These are phyloP conservation scores for Polydrusus cervinus DNA, from an alignment of 2,888 invertebrate genomes.

Conservation along the genomic window DNA sequence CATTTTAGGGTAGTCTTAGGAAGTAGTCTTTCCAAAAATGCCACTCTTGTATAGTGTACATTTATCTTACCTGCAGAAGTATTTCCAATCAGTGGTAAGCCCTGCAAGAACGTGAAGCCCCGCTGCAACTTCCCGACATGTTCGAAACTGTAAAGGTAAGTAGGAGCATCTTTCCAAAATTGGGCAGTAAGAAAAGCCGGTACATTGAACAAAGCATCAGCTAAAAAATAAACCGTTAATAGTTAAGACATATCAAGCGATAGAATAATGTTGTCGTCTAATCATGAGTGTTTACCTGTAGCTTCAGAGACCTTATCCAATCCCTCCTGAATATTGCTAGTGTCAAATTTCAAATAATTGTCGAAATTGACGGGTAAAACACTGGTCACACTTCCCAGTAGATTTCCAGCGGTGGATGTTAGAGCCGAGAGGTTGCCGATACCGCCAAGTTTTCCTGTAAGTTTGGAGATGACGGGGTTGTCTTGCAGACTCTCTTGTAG, in stretches of 20 bases:
- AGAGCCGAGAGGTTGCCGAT: slow-evolving; percentile 45
- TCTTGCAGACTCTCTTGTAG: slow-evolving; percentile 69
- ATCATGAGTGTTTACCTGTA: slow-evolving; percentile 67
- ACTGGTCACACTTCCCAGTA: slow-evolving; percentile 39
- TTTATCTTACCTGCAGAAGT: slow-evolving; percentile 19
- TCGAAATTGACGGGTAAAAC: slow-evolving; percentile 62
- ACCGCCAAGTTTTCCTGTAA: slow-evolving; percentile 40
- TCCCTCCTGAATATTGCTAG: slow-evolving; percentile 69
- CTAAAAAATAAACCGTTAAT: slow-evolving; percentile 70
- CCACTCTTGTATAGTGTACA: no score
- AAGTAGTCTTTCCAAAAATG: not conserved
- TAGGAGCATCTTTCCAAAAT: slow-evolving; percentile 78
- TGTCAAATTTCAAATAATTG: slow-evolving; percentile 65
- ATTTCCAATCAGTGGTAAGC: slow-evolving; percentile 77
- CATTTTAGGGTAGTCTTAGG: no score
- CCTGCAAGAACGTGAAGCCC: slow-evolving; percentile 79
- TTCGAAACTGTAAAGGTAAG: slow-evolving; percentile 85
- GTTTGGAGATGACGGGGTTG: slow-evolving; percentile 64
- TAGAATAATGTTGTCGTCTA: no score
- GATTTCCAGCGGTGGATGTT: slow-evolving; percentile 40
- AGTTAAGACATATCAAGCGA: no score
- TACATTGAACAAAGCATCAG: slow-evolving; percentile 84
- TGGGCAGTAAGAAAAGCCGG: slow-evolving; percentile 83
- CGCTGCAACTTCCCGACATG: slow-evolving; percentile 78
- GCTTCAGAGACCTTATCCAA: slow-evolving; percentile 77